Base-by-base conservation (phyloP, 2,113 vertebrate species). In the Psilopsiagon aymara region DNA sequence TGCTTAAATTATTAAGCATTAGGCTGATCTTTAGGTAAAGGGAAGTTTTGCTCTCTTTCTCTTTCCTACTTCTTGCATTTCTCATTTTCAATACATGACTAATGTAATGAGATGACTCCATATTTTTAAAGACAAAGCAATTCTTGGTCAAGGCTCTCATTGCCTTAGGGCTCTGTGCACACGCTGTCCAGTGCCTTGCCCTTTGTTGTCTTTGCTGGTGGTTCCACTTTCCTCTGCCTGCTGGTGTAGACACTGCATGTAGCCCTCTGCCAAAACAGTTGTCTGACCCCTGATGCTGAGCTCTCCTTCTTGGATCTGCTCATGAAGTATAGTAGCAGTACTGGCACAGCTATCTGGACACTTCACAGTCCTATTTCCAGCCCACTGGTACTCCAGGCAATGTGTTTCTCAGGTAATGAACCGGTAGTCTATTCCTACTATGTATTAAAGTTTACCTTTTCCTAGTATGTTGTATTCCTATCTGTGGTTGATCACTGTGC, bases 171-270 rank as follows among this genome's bases (percentile, higher is more conserved):
- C 17, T 51, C 23, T 46, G 41, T 25, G 28, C 21, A 14, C 33
- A 17, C 20, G 16, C 27, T 41, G 28, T 7, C 19, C 31, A 24
- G 12, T 44, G 33, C 25, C 16, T 52, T 90, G 49, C 17, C 33
- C 21, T 87, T 82, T 33, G 12, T 13, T 24, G 5, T 11, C 19
- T 82, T 55, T 83, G 20, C 41, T 39, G 33, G 24, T 55, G 52
- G n/a, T 43, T 29, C 21, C 9, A 15, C 25, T 53, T 71, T 28
- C 39, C 28, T 77, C 25, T 62, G 52, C 17, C n/a, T 24, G 6
- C 9, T 17, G 29, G 31, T 67, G 31, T 55, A 78, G 19, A 39
- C 1, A 1, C 4, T 1, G 0, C 29, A 11, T 11, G 8, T 27
- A 41, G 57, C 15, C 23, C 57, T 71, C n/a, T 68, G 41, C 18